phyloP scores from a whole-genome alignment of 2,113 vertebrate species.

The Clupea harengus region DNA sequence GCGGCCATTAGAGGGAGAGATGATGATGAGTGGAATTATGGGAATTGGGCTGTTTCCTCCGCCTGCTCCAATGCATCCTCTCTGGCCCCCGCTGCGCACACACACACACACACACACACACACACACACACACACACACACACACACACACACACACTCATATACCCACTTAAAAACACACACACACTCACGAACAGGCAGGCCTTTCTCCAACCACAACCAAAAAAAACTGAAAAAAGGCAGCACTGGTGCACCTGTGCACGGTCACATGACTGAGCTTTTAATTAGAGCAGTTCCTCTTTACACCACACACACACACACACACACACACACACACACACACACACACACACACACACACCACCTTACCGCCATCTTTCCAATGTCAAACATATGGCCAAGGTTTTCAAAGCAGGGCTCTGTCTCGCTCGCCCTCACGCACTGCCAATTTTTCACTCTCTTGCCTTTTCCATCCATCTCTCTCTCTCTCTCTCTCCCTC shows the following conservation, averaged over 20 bases:
- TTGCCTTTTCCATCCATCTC: background rate
- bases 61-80: background rate
- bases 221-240: no score
- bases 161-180: no score
- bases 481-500: no score
- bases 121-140: no score
- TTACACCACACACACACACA: background rate
- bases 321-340: background rate
- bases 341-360: background rate
- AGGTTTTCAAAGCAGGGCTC: background rate
- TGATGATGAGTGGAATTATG: background rate
- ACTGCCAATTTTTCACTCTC: background rate
- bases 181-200: no score
- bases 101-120: background rate
- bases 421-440: background rate
- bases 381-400: background rate
- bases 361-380: background rate
- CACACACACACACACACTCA: no score
- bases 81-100: background rate
- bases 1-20: background rate
- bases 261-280: background rate
- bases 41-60: background rate
- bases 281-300: background rate
- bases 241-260: background rate
- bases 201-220: no score